Percentiles rank a stretch among this genome's conserved stretches.
Evolutionary conservation across 1,140 invertebrate species (phyloP).

Genomic region (Tyrophagus putrescentiae): DNA sequence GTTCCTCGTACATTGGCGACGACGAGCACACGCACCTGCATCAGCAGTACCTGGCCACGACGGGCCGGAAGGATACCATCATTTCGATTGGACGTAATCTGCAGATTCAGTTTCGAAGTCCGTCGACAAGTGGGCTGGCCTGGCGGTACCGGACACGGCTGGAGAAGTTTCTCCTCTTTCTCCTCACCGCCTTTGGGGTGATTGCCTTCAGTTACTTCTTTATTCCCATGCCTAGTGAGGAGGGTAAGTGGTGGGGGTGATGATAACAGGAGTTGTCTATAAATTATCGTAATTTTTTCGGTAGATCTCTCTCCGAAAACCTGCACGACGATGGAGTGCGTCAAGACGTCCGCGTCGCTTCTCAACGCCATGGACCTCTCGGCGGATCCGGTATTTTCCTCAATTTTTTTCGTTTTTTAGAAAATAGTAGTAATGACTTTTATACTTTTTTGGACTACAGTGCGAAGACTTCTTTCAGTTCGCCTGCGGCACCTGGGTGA

Average conservation of each 20-base stretch:
- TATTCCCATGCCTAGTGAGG: conserved; percentile 1
- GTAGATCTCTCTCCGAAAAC: too few species aligned
- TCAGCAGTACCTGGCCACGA: conserved; percentile 13
- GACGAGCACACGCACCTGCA: conserved; percentile 16
- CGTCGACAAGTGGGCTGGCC: conserved; percentile 8
- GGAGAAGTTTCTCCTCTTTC: conserved; percentile 9
- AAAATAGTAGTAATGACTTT: too few species aligned
- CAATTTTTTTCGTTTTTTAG: too few species aligned
- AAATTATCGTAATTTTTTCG: neutral
- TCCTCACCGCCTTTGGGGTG: neutral
- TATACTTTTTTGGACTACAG: too few species aligned
- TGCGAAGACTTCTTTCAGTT: conserved; percentile 78
- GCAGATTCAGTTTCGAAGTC: conserved; percentile 20
- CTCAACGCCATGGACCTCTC: conserved; percentile 64
- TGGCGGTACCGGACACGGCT: conserved; percentile 7
- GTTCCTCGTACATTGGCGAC: conserved; percentile 17
- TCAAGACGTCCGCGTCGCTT: conserved; percentile 56
- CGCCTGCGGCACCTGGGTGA: conserved; percentile 77
- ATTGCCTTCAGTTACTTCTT: neutral
- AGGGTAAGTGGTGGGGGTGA: conserved; percentile 13
- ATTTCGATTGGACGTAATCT: conserved; percentile 18
- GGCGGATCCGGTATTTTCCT: conserved; percentile 59
- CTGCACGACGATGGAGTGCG: conserved; percentile 53
- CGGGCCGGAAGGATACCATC: conserved; percentile 17
- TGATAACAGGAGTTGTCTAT: neutral